phyloP scores from a whole-genome alignment of 2,888 invertebrate species.

The Drosophila setosimentum region DNA sequence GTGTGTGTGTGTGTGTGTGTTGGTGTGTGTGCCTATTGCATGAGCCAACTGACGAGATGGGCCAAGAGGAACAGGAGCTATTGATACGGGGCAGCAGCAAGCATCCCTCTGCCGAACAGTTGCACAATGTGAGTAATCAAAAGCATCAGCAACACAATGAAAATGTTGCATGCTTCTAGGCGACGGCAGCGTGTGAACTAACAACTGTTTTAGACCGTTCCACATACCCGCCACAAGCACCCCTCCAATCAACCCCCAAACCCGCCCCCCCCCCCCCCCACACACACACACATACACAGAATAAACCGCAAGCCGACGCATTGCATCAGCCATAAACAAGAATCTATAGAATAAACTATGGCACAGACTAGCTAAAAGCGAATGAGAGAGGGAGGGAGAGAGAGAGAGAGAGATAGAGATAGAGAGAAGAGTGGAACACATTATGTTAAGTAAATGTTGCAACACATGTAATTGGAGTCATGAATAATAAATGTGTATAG shows the following conservation, averaged over 20 bases:
- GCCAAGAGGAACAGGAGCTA: slow-evolving; percentile 83
- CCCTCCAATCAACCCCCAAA: neutral
- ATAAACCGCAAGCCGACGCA: slow-evolving; percentile 51
- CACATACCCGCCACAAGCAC: neutral
- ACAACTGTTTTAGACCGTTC: slow-evolving; percentile 7
- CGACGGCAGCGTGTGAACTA: slow-evolving; percentile 60
- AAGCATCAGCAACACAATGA: slow-evolving; percentile 4
- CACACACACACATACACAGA: neutral
- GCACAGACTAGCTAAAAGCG: slow-evolving; percentile 8
- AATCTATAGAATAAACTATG: slow-evolving; percentile 29
- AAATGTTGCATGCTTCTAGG: slow-evolving; percentile 35
- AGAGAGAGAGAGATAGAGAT: neutral
- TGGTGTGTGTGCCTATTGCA: slow-evolving; percentile 1
- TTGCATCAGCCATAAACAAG: slow-evolving; percentile 48
- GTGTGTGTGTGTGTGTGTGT: slow-evolving; percentile 6
- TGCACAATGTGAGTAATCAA: slow-evolving; percentile 74
- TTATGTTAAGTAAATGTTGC: slow-evolving; percentile 49
- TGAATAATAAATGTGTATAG: slow-evolving; percentile 11
- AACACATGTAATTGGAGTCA: slow-evolving; percentile 44
- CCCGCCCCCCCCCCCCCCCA: neutral
- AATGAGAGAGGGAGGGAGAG: slow-evolving; percentile 1
- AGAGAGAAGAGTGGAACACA: slow-evolving; percentile 34
- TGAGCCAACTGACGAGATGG: slow-evolving; percentile 60
- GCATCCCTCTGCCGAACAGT: slow-evolving; percentile 76
- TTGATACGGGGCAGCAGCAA: slow-evolving; percentile 76